A percentile compares a stretch with the other conserved stretches of the same genome.
Conservation (phyloP, 2,797 vertebrate genomes). For the Thunnus albacares region DNA sequence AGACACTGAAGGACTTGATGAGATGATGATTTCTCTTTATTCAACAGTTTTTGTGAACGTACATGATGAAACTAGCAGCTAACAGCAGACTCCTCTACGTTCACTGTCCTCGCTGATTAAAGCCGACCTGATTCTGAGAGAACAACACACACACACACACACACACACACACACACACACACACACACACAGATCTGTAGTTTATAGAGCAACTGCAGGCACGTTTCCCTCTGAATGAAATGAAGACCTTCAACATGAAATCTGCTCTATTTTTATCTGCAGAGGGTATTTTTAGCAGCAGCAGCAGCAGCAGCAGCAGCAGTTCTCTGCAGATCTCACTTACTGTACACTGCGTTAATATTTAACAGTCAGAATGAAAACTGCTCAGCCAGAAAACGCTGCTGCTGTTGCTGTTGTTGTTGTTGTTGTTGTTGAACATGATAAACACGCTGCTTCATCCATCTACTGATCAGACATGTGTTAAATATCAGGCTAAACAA, state of each 20-base stretch:
- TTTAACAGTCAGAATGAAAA: constrained; percentile 45
- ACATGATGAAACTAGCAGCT: no score
- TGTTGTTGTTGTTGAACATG: not conserved
- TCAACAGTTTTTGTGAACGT: no score
- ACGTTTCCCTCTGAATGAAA: constrained; percentile 43
- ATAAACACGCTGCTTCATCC: not conserved
- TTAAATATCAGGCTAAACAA: constrained; percentile 7
- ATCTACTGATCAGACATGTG: not conserved
- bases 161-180: no score
- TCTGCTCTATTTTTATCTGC: constrained; percentile 64
- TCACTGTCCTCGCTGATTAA: constrained; percentile 11
- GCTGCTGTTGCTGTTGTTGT: not conserved
- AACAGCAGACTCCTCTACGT: not conserved
- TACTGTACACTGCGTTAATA: constrained; percentile 45
- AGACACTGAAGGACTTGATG: no score
- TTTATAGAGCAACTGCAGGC: not conserved
- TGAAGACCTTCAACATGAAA: constrained; percentile 28
- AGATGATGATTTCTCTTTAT: no score
- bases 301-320: constrained; percentile 9
- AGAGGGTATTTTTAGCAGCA: constrained; percentile 63
- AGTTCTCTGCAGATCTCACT: constrained; percentile 44
- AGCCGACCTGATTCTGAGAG: constrained; percentile 5
- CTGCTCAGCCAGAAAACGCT: constrained; percentile 36
- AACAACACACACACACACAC: not conserved
- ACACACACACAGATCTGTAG: not conserved